Conservation (phyloP, 2,797 vertebrate species). For the Sciurus carolinensis region DNA sequence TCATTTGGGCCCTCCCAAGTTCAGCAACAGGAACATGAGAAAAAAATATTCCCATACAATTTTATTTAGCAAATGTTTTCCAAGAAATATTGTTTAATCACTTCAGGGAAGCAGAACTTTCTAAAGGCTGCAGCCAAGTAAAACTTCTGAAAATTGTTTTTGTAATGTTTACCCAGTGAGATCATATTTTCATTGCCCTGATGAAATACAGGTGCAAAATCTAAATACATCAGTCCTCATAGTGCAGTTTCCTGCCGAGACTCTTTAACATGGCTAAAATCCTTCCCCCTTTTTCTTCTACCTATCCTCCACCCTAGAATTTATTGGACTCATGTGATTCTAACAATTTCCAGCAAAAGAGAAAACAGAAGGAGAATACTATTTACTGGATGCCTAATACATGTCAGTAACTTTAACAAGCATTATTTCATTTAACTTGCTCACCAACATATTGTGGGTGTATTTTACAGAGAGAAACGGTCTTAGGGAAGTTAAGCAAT, state of each 20-base stretch:
- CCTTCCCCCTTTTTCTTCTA: neutral
- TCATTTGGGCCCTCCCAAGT: neutral
- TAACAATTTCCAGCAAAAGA: constrained; percentile 22
- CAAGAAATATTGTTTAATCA: constrained; percentile 88
- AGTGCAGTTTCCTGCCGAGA: constrained; percentile 82
- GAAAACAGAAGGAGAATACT: constrained; percentile 23
- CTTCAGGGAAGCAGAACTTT: constrained; percentile 83
- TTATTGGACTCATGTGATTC: constrained; percentile 6
- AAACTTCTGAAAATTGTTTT: constrained; percentile 89
- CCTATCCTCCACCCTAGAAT: neutral
- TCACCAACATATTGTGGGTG: neutral
- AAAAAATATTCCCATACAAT: constrained; percentile 80
- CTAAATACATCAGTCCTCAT: constrained; percentile 82
- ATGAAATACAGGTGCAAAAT: constrained; percentile 90
- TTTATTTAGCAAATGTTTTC: constrained; percentile 80
- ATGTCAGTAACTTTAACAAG: neutral
- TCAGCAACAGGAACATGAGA: constrained; percentile 74
- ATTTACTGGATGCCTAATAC: neutral
- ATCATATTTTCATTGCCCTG: constrained; percentile 88
- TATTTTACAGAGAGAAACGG: constrained; percentile 8
- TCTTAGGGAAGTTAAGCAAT: neutral
- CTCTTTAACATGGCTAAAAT: constrained; percentile 80
- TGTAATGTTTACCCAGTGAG: constrained; percentile 89
- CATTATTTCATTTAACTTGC: constrained; percentile 2
- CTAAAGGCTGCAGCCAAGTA: constrained; percentile 87